Base-by-base conservation (phyloP, 2,113 vertebrate genomes). In the Ictalurus furcatus region DNA sequence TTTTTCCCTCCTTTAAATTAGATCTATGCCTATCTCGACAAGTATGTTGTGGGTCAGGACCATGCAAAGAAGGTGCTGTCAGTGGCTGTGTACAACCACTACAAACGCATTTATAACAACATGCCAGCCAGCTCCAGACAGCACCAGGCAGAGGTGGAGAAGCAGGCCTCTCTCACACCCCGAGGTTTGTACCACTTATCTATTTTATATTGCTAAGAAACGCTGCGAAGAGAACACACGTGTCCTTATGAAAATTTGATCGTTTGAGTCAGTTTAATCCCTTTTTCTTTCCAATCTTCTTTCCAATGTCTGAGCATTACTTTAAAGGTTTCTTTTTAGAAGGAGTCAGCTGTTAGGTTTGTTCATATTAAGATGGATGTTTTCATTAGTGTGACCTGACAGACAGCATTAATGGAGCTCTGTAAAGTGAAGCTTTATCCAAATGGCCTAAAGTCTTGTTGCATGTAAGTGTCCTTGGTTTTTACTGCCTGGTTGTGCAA, bases 11-110 rank as follows among this genome's bases (percentile, higher is more conserved):
- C 65, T 37, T 37, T 73, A 0, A 23, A 40, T 25, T 78, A 98
- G 97, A 98, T 98, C 93, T 97, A 96, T 92, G 96, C 97, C 95
- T 97, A 97, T 95, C 97, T 98, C 91, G 97, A 98, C 94, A 97
- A 97, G 92, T 97, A 97, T 0, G 97, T 98, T 91, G 97, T 98
- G 93, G 97, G 97, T 91, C 97, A 98, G 92, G 96, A 95, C 56
- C 97, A 97, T 94, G 97, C 97, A 86, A 98, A 98, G 95, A 97
- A 98, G 92, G 97, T 98, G 91, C 96, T 98, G 90, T 96, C 97
- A 1, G 97, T 98, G 92, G 97, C 97, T 63, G 97, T 98, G 85
- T 98, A 98, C 93, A 98, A 98, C 94, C 97, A 98, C 94, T 98
- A 98, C 94, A 98, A 98, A 88, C 96, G 97, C 89, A 98, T 98